A percentile compares a stretch with the other conserved stretches of the same genome.
phyloP scores from a whole-genome alignment of 2,888 invertebrate genomes.

The Drosophila nr. medialis region DNA sequence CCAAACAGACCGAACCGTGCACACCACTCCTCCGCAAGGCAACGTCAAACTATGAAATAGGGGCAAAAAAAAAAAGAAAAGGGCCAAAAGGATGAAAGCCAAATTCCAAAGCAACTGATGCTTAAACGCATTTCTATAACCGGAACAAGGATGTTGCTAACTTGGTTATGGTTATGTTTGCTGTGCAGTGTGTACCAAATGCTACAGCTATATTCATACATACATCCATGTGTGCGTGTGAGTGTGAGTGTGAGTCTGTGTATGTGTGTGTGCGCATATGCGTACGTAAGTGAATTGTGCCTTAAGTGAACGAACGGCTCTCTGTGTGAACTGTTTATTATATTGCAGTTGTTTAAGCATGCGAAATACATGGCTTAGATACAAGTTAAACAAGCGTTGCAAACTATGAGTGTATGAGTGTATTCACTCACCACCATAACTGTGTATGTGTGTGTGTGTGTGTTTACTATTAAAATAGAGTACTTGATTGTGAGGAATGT shows the following conservation, averaged over 20 bases:
- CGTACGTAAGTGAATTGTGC: slow-evolving; percentile 7
- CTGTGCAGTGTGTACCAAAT: slow-evolving; percentile 35
- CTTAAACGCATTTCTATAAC: slow-evolving; percentile 75
- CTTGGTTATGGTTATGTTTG: slow-evolving; percentile 73
- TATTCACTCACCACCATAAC: slow-evolving; percentile 11
- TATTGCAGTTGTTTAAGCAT: slow-evolving; percentile 30
- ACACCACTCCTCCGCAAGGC: background rate
- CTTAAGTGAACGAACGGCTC: slow-evolving; percentile 32
- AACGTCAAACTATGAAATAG: slow-evolving; percentile 19
- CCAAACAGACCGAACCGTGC: background rate
- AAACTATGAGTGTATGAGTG: slow-evolving; percentile 7
- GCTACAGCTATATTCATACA: slow-evolving; percentile 8
- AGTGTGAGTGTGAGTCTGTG: slow-evolving; percentile 1
- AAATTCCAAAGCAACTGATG: slow-evolving; percentile 66
- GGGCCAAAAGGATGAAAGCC: slow-evolving; percentile 57
- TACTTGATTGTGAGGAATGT: background rate
- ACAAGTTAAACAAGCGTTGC: slow-evolving; percentile 7
- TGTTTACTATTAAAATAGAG: slow-evolving; percentile 1
- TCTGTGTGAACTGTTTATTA: slow-evolving; percentile 46
- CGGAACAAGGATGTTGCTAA: slow-evolving; percentile 74
- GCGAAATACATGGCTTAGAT: slow-evolving; percentile 23
- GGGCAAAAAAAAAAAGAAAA: slow-evolving; percentile 17
- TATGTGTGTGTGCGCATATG: slow-evolving; percentile 6
- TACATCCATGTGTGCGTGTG: background rate
- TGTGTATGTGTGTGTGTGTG: background rate